Percentiles rank a stretch among this genome's conserved stretches.
These are phyloP conservation scores for Ptilodon capucinus DNA, from an alignment of 2,888 invertebrate genomes.

Conservation along the genomic window DNA sequence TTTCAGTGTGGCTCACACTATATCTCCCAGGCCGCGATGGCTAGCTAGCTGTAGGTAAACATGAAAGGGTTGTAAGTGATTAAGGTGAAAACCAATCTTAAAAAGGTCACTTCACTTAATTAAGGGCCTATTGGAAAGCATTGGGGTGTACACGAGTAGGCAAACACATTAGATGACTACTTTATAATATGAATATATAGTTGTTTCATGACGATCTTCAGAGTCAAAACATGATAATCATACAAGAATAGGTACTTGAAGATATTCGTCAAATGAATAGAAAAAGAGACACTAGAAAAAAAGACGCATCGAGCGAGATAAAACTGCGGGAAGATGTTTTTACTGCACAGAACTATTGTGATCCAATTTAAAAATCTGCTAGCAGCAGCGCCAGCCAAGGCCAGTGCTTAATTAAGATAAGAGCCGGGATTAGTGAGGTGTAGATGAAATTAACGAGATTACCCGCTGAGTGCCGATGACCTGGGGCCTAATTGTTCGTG, in stretches of 20 bases:
- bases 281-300: too few relatives aligned
- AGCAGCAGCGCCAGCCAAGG: conserved; percentile 31
- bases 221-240: too few relatives aligned
- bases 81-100: background rate
- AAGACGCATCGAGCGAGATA: too few relatives aligned
- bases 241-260: too few relatives aligned
- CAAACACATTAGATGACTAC: too few relatives aligned
- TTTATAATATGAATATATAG: too few relatives aligned
- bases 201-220: too few relatives aligned
- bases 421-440: conserved; percentile 36
- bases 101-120: background rate
- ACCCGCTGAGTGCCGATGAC: conserved; percentile 37
- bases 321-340: too few relatives aligned
- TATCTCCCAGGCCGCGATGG: background rate
- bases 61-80: background rate
- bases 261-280: too few relatives aligned
- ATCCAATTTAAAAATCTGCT: background rate
- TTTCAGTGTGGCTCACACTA: background rate
- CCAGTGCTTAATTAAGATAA: conserved; percentile 40
- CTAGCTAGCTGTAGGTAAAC: background rate
- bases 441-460: conserved; percentile 48
- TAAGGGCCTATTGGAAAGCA: background rate
- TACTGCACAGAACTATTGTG: background rate
- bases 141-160: background rate
- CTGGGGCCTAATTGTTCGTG: conserved; percentile 30